phyloP scores from a whole-genome alignment of 2,113 vertebrate genomes.

The Xenopus borealis region DNA sequence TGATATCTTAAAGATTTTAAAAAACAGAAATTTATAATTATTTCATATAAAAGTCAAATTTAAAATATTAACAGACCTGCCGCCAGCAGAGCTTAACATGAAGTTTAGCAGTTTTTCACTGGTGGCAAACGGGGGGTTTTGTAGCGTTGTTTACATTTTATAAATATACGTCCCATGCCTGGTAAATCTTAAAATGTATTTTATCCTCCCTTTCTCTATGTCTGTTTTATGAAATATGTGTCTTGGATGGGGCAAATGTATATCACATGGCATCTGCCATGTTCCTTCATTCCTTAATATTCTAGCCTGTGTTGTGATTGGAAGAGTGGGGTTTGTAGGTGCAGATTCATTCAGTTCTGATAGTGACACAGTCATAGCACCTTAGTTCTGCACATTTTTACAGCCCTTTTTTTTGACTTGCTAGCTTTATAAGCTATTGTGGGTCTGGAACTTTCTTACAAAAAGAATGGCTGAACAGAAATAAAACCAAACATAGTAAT shows the following conservation, averaged over 20 bases:
- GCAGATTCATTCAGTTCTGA: no score
- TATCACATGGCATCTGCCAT: background rate
- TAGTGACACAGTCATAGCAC: no score
- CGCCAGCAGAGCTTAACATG: background rate
- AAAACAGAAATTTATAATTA: conserved; percentile 30
- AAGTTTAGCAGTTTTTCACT: background rate
- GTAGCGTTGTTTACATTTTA: conserved; percentile 43
- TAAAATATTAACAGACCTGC: conserved; percentile 1
- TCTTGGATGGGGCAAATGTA: background rate
- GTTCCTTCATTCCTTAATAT: background rate
- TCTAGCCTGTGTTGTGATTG: no score
- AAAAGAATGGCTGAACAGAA: no score
- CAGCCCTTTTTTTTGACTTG: no score
- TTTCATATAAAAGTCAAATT: conserved; percentile 23
- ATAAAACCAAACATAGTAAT: no score
- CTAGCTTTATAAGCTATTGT: no score
- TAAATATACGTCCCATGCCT: conserved; percentile 28
- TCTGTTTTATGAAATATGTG: conserved; percentile 25
- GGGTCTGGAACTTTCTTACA: no score
- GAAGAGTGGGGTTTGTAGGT: no score
- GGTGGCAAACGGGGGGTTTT: background rate
- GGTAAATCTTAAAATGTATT: background rate
- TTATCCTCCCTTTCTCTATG: background rate
- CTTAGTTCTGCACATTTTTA: no score
- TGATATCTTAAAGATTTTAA: conserved; percentile 26